A percentile compares a stretch with the other conserved stretches of the same genome.
phyloP scores from a whole-genome alignment of 2,888 invertebrate species.

The Petrophora chlorosata region DNA sequence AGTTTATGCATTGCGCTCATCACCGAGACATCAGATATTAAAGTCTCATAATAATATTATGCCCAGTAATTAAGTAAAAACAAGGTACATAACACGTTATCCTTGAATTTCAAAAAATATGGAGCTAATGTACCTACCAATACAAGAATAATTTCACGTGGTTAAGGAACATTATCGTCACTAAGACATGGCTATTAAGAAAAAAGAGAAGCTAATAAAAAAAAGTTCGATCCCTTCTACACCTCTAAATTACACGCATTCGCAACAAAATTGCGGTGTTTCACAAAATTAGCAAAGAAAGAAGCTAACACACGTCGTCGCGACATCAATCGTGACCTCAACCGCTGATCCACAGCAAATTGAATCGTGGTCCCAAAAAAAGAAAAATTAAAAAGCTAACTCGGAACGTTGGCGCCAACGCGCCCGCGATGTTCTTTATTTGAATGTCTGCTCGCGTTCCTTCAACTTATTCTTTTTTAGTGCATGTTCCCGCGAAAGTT shows the following conservation, averaged over 20 bases:
- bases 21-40: too few species aligned
- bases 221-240: neutral
- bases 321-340: conserved; percentile 62
- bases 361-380: conserved; percentile 65
- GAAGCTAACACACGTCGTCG: conserved; percentile 39
- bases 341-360: conserved; percentile 70
- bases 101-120: too few species aligned
- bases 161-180: too few species aligned
- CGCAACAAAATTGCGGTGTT: conserved; percentile 13
- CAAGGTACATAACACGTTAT: too few species aligned
- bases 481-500: conserved; percentile 48
- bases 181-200: too few species aligned
- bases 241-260: conserved; percentile 21
- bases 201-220: conserved; percentile 1
- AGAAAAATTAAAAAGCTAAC: conserved; percentile 67
- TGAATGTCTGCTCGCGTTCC: conserved; percentile 64
- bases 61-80: too few species aligned
- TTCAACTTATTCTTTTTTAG: conserved; percentile 45
- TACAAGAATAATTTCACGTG: too few species aligned
- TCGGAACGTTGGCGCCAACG: conserved; percentile 80
- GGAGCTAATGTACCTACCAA: too few species aligned
- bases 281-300: conserved; percentile 34
- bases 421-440: conserved; percentile 75
- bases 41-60: too few species aligned
- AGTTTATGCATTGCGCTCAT: too few species aligned